Evolutionary conservation across 2,797 vertebrate genomes (phyloP), one percentile per base, ranked within the genome.

Genomic region (Gymnoscopelus braueri): DNA sequence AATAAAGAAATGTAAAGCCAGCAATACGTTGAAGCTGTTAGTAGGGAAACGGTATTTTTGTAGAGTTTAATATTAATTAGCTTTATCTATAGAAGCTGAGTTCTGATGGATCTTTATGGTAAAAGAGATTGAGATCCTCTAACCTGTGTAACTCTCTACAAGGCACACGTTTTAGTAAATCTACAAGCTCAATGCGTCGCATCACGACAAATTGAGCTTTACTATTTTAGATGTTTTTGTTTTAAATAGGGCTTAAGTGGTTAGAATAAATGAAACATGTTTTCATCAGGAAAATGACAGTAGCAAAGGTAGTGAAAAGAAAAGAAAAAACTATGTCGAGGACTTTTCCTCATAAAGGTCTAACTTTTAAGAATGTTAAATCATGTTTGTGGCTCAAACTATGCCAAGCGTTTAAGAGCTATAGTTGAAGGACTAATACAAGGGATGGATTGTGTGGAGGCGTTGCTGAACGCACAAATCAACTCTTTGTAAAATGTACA

Each of bases 301-400:
- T 14, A 50, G 63, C 29, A 49, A 14, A 54, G 10, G 60, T 60
- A 63, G 44, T 60, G 29, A 23, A 7, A 11, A 0, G n/a, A 12
- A 44, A n/a, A 56, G 2, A 24, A 13, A 2, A 51, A 67, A 47
- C 8, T 3, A 32, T 64, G 79, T 75, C 76, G 66, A 78, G 66
- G 79, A 55, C 2, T 14, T 5, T 14, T 5, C 53, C 73, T 82
- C 69, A 72, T 32, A 32, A 67, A 44, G 65, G 50, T 59, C 51
- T 23, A 0, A 68, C 59, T 58, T 47, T 53, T 76, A 75, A 50
- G 72, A 29, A 72, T 56, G 52, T 47, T 19, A 4, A 63, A 64
- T 86, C 81, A 67, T 60, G 71, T 86, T 86, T 80, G 82, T 78
- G 71, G 67, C 78, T 83, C 78, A 77, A 75, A 87, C 52, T 60